Conservation (phyloP, 2,113 vertebrate species). For the Vireo altiloquus region DNA sequence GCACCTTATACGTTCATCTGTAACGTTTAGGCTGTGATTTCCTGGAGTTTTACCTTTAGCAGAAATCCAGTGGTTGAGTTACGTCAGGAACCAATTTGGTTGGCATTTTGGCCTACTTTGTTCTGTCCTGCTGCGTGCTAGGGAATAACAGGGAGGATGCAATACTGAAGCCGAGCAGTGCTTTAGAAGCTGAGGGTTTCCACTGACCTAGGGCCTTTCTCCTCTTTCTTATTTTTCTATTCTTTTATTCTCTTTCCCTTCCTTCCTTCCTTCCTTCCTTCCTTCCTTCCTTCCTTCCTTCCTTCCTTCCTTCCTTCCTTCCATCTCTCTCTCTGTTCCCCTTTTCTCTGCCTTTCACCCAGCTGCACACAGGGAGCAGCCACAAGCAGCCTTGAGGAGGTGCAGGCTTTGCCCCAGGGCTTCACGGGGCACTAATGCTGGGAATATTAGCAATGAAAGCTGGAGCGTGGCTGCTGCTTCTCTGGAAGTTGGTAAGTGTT, state of each 20-base stretch:
- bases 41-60: neutral
- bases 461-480: neutral
- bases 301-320: neutral
- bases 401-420: neutral
- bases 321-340: neutral
- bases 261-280: no score
- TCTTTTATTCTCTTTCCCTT: neutral
- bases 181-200: neutral
- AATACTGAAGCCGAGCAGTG: neutral
- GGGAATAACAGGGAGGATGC: neutral
- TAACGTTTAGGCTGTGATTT: neutral
- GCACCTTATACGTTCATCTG: neutral
- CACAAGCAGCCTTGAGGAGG: neutral
- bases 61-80: neutral
- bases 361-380: neutral
- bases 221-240: neutral
- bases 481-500: conserved; percentile 27
- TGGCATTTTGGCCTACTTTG: neutral
- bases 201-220: neutral
- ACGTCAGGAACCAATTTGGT: neutral
- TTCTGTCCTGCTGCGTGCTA: neutral
- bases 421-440: neutral
- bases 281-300: neutral
- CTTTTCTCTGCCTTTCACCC: neutral
- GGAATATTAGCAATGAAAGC: neutral